Base-by-base conservation (phyloP, 2,797 vertebrate species). In the Schizopygopsis malacanthus region DNA sequence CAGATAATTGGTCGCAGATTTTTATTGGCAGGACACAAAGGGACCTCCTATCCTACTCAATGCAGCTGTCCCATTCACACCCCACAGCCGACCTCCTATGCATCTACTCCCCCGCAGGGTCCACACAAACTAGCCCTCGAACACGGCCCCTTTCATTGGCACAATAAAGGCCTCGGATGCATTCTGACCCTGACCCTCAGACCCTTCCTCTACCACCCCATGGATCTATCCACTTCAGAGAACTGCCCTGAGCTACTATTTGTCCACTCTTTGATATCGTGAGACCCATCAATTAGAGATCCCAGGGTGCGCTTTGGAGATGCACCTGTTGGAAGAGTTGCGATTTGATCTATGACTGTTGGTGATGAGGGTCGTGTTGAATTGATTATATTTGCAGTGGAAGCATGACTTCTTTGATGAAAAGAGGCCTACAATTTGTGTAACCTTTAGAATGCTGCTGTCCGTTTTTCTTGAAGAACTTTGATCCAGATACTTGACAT, bases 1-100 rank as follows among this genome's bases (percentile, higher is more conserved):
- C 89, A 94, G 92, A 95, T 96, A 96, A 96, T 96, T 95, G 94
- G 94, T 95, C 93, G 93, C 96, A 96, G 93, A 95, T 96, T 96
- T 95, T 90, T 95, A 91, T 92, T 93, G 92, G 93, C 91, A 91
- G 92, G 91, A 93, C 92, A 96, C 95, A 95, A 95, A 95, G 92
- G 92, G 91, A 94, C 92, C 93, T 94, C 94, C 93, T 96, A 95
- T 96, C 95, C 93, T 94, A 89, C 92, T 91, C 85, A 84, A 87
- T 67, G 90, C 95, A 95, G 95, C 94, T 95, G 95, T 94, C 92
- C 93, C 85, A 90, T 92, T 94, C 92, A 92, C 90, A 88, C 88
- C 91, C 88, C 87, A 85, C 86, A 87, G 89, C 88, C 83, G 85
- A 84, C 71, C 52, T 85, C 88, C 81, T 75, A 25, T 37, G 47